Base-by-base conservation (phyloP, 2,888 invertebrate genomes). In the Plagodis pulveraria region DNA sequence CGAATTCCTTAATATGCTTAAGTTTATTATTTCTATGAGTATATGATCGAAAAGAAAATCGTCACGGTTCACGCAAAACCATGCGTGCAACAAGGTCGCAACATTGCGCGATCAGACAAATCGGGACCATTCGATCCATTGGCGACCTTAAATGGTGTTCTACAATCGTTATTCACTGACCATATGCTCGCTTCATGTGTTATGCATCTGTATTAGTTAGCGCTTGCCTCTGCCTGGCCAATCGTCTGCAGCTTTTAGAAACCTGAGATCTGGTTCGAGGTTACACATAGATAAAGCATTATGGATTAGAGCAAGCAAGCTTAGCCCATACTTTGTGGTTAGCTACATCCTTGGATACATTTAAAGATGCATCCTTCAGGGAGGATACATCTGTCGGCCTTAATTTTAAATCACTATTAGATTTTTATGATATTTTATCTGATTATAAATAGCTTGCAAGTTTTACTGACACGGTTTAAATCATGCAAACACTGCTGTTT, bases 151-250 rank as follows among this genome's bases (percentile, higher is more conserved):
- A 62, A 73, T 46, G 78, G 79, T 47, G 45, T 47, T 42, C 40
- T 63, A 75, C 79, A 80, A 76, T 76, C 69, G 67, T 46, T 72
- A 74, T 77, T 77, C 67, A 76, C 58, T 54, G 68, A 66, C 77
- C 80, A 77, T 71, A 76, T 78, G 76, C 68, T 72, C 56, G 64
- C 58, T 50, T 62, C 63, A 66, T 65, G 59, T 66, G 67, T 66
- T 62, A 58, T 67, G 56, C 62, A 69, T 67, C 51, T 56, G 43
- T 56, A 54, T 46, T 46, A 49, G 44, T 56, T 56, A 40, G 36
- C 12, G 46, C 43, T 40, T 43, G 54, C n/a, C 46, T 45, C 40
- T 48, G 42, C 51, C 12, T 10, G 12, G 59, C 58, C 53, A 55
- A 36, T 51, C 6, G 41, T n/a, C 36, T 36, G 36, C 36, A 36